phyloP scores from a whole-genome alignment of 1,140 invertebrate genomes.

The Archegozetes longisetosus region DNA sequence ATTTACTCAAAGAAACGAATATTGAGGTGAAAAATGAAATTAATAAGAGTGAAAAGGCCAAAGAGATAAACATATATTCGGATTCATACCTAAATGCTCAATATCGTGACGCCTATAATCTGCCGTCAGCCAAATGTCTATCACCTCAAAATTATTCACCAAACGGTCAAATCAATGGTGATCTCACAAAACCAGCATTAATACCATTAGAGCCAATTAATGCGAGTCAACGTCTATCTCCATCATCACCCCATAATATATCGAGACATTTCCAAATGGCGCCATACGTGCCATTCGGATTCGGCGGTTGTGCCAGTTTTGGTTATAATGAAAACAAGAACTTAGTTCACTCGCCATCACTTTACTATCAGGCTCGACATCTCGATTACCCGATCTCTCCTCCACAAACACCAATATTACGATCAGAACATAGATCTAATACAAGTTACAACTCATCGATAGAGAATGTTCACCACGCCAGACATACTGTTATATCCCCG shows the following conservation, averaged over 20 bases:
- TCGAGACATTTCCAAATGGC: neutral
- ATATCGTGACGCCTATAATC: neutral
- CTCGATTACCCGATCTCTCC: neutral
- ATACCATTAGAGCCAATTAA: neutral
- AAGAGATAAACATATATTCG: no score
- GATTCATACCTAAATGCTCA: neutral
- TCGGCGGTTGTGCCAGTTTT: neutral
- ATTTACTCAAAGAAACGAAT: constrained; percentile 10
- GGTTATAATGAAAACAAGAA: neutral
- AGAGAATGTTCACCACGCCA: neutral
- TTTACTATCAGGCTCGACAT: neutral
- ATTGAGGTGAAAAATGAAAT: neutral
- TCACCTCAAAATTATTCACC: neutral
- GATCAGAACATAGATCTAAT: neutral
- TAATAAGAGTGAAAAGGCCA: neutral
- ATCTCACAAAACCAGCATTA: neutral
- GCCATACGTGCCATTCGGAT: neutral
- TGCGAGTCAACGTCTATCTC: neutral
- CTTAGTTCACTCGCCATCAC: neutral
- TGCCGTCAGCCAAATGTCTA: neutral
- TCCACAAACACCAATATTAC: neutral
- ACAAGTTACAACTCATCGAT: neutral
- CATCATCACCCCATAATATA: neutral
- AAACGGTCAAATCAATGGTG: neutral
- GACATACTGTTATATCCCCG: neutral